Conservation (phyloP, 2,797 vertebrate species). For the Phoeniculus purpureus region DNA sequence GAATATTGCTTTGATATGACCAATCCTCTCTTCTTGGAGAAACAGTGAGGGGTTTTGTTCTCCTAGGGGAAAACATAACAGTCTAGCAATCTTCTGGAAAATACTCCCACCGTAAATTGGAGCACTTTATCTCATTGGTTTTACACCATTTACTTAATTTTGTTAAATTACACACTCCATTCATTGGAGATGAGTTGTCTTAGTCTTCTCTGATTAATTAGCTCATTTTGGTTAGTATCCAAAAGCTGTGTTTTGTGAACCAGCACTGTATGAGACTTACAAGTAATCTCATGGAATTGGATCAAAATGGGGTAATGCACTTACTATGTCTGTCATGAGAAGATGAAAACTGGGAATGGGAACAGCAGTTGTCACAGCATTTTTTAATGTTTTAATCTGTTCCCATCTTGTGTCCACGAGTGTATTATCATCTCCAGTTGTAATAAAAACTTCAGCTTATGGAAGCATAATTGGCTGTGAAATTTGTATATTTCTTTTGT, state of each 20-base stretch:
- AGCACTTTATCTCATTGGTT: conserved; percentile 22
- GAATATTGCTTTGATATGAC: not conserved
- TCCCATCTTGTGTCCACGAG: not conserved
- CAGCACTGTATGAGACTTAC: conserved; percentile 21
- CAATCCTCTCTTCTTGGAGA: not conserved
- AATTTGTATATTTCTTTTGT: conserved; percentile 5
- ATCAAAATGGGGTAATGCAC: conserved; percentile 30
- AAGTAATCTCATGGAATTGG: conserved; percentile 19
- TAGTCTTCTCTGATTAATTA: conserved; percentile 17
- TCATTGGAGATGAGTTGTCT: conserved; percentile 36
- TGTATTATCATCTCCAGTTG: not conserved
- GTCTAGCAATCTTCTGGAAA: not conserved
- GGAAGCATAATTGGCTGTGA: not conserved
- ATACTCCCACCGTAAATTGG: not conserved
- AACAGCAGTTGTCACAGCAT: not conserved
- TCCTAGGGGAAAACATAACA: not conserved
- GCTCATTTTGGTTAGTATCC: conserved; percentile 52
- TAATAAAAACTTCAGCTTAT: not conserved
- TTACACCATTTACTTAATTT: conserved; percentile 39
- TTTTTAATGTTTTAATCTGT: not conserved
- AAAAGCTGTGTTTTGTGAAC: conserved; percentile 9
- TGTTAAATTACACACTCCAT: conserved; percentile 8
- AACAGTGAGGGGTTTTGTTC: not conserved
- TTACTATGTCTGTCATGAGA: conserved; percentile 1
- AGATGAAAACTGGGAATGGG: not conserved